These are phyloP conservation scores for Intellagama lesueurii DNA, from an alignment of 2,797 vertebrate species.

Conservation along the genomic window DNA sequence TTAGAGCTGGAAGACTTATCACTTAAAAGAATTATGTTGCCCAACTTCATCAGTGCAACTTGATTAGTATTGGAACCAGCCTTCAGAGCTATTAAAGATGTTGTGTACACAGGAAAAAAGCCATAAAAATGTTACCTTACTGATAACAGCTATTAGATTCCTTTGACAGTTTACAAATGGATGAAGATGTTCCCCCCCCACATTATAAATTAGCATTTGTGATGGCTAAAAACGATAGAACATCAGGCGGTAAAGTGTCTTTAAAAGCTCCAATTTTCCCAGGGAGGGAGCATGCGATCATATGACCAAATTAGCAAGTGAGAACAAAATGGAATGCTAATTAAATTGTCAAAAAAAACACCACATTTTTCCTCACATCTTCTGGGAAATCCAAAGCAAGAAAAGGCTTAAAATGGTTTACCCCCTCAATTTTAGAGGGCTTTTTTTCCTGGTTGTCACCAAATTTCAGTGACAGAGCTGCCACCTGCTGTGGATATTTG, in stretches of 20 bases:
- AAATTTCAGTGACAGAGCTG: too few species aligned
- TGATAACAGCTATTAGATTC: conserved; percentile 20
- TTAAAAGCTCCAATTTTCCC: conserved; percentile 44
- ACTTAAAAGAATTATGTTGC: conserved; percentile 18
- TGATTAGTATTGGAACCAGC: conserved; percentile 18
- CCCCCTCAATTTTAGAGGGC: too few species aligned
- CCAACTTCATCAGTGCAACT: not conserved
- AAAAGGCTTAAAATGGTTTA: too few species aligned
- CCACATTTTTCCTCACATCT: not conserved
- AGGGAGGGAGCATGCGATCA: conserved; percentile 25
- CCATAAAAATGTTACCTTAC: conserved; percentile 37
- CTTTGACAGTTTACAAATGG: conserved; percentile 28
- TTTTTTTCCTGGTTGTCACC: too few species aligned
- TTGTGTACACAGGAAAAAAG: conserved; percentile 6
- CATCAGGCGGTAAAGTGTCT: conserved; percentile 32
- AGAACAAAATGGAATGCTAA: conserved; percentile 35
- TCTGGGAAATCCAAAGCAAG: conserved; percentile 13
- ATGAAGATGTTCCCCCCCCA: conserved; percentile 35
- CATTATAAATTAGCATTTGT: conserved; percentile 61
- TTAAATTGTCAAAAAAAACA: conserved; percentile 28
- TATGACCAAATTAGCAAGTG: conserved; percentile 44
- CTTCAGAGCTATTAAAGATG: conserved; percentile 31
- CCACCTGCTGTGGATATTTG: too few species aligned
- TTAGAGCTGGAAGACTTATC: not conserved
- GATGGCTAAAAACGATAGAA: conserved; percentile 59